Evolutionary conservation across 2,797 vertebrate genomes (phyloP).

Genomic region (Chaunax sp.): DNA sequence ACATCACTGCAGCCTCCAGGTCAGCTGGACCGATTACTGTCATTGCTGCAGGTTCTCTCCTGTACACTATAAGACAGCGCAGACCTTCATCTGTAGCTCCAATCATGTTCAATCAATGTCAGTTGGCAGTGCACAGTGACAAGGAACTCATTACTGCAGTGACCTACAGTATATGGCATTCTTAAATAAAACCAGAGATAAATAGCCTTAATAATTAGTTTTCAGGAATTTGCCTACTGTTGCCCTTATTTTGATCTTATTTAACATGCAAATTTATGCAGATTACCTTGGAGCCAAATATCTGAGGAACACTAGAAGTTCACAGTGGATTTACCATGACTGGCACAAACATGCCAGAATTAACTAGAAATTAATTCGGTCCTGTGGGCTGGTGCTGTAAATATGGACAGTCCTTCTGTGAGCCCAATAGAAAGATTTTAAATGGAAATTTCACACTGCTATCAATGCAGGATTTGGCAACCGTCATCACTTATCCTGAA

Average conservation of each 20-base stretch:
- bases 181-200: constrained; percentile 29
- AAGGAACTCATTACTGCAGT: neutral
- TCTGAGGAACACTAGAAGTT: constrained; percentile 34
- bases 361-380: constrained; percentile 39
- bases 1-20: too few species aligned
- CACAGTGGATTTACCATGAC: constrained; percentile 40
- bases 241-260: constrained; percentile 50
- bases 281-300: constrained; percentile 55
- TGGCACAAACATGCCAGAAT: constrained; percentile 49
- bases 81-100: neutral
- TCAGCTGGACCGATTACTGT: too few species aligned
- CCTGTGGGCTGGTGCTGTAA: constrained; percentile 42
- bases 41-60: neutral
- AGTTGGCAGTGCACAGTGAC: neutral
- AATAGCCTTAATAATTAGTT: constrained; percentile 44
- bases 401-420: constrained; percentile 25
- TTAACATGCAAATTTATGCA: constrained; percentile 68
- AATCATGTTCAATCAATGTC: neutral
- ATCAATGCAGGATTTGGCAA: neutral
- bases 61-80: neutral
- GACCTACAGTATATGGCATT: neutral
- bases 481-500: neutral
- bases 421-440: constrained; percentile 13
- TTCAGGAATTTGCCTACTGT: constrained; percentile 51
- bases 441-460: neutral